Conservation (phyloP, 92 coral and sea anemone species). For the Zoanthus gigantus region DNA sequence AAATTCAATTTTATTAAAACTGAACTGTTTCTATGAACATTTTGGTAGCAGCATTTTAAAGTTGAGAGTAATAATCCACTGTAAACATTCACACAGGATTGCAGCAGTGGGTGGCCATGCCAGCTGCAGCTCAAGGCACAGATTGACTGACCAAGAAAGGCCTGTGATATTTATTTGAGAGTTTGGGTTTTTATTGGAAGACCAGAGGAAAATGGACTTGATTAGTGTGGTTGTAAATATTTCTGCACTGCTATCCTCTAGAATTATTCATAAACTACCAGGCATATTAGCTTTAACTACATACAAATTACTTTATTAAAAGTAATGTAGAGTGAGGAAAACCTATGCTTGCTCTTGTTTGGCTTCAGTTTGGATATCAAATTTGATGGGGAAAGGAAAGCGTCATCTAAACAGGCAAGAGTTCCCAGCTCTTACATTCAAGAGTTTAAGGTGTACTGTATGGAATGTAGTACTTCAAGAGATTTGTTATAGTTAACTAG, state of each 20-base stretch:
- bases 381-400: not conserved
- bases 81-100: slow-evolving; percentile 38
- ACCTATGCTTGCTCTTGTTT: slow-evolving; percentile 19
- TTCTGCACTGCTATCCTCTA: slow-evolving; percentile 39
- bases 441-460: not conserved
- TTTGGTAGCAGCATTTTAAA: not conserved
- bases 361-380: slow-evolving; percentile 2
- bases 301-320: not conserved
- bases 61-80: not conserved
- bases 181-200: slow-evolving; percentile 8
- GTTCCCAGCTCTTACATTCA: not conserved
- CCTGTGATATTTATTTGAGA: slow-evolving; percentile 1
- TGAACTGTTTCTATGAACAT: too few relatives aligned
- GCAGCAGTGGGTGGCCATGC: slow-evolving; percentile 15
- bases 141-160: not conserved
- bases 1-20: not conserved
- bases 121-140: slow-evolving; percentile 19
- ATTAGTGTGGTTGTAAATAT: not conserved
- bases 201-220: not conserved
- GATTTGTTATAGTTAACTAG: too few relatives aligned
- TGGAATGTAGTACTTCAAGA: too few relatives aligned
- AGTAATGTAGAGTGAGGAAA: slow-evolving; percentile 10
- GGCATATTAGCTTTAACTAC: slow-evolving; percentile 39
- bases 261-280: slow-evolving; percentile 5
- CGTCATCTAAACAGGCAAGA: not conserved